phyloP scores from a whole-genome alignment of 2,113 vertebrate genomes.

The Mandrillus leucophaeus region DNA sequence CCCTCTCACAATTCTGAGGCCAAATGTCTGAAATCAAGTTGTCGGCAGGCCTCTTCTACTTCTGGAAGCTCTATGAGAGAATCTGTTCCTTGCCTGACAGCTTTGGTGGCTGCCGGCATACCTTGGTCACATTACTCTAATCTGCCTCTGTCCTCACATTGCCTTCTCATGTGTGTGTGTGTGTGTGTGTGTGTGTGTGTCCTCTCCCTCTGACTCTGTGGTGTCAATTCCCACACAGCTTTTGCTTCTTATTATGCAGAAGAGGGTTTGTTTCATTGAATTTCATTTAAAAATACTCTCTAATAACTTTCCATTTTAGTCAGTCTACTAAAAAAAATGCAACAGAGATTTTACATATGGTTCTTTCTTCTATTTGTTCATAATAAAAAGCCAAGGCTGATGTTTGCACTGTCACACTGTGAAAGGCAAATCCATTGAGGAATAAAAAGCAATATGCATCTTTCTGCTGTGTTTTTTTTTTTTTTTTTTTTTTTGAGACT shows the following conservation, averaged over 20 bases:
- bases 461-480: too few species aligned
- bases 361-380: not conserved
- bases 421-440: not conserved
- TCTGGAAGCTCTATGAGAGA: not conserved
- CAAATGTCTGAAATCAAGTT: not conserved
- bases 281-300: slow-evolving; percentile 23
- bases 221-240: not conserved
- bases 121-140: too few species aligned
- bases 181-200: not conserved
- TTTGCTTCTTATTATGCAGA: not conserved
- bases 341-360: not conserved
- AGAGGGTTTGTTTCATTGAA: not conserved
- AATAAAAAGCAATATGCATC: not conserved
- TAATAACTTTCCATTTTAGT: not conserved
- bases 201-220: not conserved
- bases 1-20: not conserved
- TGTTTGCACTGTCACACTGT: not conserved
- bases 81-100: not conserved
- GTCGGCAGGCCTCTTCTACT: not conserved
- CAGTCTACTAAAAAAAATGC: not conserved
- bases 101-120: not conserved
- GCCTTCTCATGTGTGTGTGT: not conserved
- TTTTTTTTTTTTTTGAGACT: too few species aligned
- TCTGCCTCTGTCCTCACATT: not conserved
- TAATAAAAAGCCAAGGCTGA: not conserved